Conservation (phyloP, 2,797 vertebrate genomes). For the Lemur catta region DNA sequence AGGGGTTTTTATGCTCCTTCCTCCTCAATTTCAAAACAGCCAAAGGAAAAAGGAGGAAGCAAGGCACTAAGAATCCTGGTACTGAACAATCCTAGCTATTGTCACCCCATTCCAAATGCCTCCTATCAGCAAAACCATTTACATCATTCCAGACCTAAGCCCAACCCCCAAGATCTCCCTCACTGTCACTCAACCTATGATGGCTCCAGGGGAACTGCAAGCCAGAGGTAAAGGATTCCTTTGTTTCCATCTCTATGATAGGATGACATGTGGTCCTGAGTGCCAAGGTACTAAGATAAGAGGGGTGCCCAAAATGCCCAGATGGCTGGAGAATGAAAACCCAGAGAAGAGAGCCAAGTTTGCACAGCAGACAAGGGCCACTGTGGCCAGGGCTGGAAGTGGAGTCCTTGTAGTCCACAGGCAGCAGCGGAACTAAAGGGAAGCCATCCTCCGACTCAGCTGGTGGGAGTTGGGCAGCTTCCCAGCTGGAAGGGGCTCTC, state of each 20-base stretch:
- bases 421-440: conserved; percentile 75
- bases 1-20: conserved; percentile 29
- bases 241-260: conserved; percentile 68
- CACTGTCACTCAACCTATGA: conserved; percentile 55
- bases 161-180: conserved; percentile 2
- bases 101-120: conserved; percentile 11
- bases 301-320: conserved; percentile 76
- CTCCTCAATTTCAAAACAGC: conserved; percentile 40
- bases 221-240: conserved; percentile 67
- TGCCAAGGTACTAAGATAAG: conserved; percentile 78
- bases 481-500: conserved; percentile 75
- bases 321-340: conserved; percentile 79
- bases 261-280: conserved; percentile 73
- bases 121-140: conserved; percentile 66
- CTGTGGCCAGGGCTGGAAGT: conserved; percentile 72
- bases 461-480: conserved; percentile 73
- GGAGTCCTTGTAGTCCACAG: conserved; percentile 59
- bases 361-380: conserved; percentile 72
- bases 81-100: conserved; percentile 61
- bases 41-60: conserved; percentile 15
- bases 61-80: conserved; percentile 21
- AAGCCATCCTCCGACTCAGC: conserved; percentile 71
- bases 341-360: conserved; percentile 67
- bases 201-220: conserved; percentile 51
- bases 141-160: conserved; percentile 49